Base-by-base conservation (phyloP, 2,113 vertebrate genomes). In the Meleagris gallopavo region DNA sequence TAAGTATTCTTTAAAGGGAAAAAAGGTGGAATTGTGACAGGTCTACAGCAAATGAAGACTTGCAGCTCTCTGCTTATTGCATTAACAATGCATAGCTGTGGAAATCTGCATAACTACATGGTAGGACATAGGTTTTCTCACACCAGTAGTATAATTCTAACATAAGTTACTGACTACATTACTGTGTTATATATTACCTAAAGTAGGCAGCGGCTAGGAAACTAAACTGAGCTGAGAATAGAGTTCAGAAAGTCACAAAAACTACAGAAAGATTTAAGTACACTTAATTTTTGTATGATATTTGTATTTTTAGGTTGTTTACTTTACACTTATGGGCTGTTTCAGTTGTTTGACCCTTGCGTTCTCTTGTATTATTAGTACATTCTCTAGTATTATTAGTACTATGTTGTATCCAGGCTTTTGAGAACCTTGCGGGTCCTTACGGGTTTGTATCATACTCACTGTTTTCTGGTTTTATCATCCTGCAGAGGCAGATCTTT, bases 31-130 rank as follows among this genome's bases (percentile, higher is more conserved):
- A 78, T 90, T 88, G 70, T 90, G 94, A 78, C 92, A 95, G 76
- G 65, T 92, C 88, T 96, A 11, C 29, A 71, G 76, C 70, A 90
- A 80, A 88, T 95, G 77, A 91, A 93, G 80, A 86, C 73, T 86
- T 90, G 86, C 85, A 86, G 73, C 86, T 95, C 86, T 88, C 91
- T 90, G 72, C 83, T 57, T 21, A 46, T 86, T 77, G 38, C 34
- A 67, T 14, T 76, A 93, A 71, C 43, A 2, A 2, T 52, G 61
- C 77, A 55, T 88, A 40, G 88, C 82, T 1, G 2, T 88, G 88
- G 86, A 83, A 95, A 84, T 74, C 76, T 62, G 76, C 11, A 24
- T 88, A 85, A 83, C 69, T 60, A 45, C 45, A 8, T 34, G 18
- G 50, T 64, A 46, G 85, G 66, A 36, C 64, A 41, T 70, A 36